Base-by-base conservation (phyloP, 2,888 invertebrate genomes). In the Blastobasis lacticolella region DNA sequence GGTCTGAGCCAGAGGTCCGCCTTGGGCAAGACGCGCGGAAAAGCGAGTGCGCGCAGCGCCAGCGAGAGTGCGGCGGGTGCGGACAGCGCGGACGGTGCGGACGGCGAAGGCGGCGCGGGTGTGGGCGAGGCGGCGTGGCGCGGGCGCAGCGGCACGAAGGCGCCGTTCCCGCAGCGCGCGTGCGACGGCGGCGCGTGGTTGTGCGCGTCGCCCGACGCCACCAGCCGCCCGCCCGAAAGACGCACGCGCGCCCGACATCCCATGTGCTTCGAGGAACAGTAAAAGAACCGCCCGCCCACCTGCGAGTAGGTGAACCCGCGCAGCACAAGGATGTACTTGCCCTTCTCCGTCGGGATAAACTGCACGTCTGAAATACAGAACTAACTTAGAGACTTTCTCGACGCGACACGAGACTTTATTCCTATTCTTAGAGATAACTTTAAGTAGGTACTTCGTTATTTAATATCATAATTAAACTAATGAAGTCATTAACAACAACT, bases 271-370 rank as follows among this genome's bases (percentile, higher is more conserved):
- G 87, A 87, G 1, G 87, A 87, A 54, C 88, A 88, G 70, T 88
- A 88, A 70, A 86, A 88, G 64, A 86, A 87, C 54, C 88, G 67
- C n/a, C 85, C 87, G 1, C 88, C 86, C 9, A 88, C 87, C 71
- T 88, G 88, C 4, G 88, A 88, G 64, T 87, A 88, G 10, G 88
- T 88, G 62, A 75, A 88, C 46, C 88, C 88, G 43, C 78, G 75
- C 57, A 88, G 74, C 63, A 88, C 86, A 64, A 88, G 66, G 54
- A 88, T 87, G 61, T 85, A 81, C 58, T 87, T 87, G 10, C 88
- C 88, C 56, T 85, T 86, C 64, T 87, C 87, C 66, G 88, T 88
- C n/a, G 86, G 88, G 55, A 88, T 87, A 61, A 88, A 88, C 74
- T 85, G 87, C 54, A 86, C 77, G 69, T 83, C 86, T 87, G 85